Conservation (phyloP, 30 jellyfish, hydroid and myxozoan genomes). For the Chrysaora quinquecirrha region DNA sequence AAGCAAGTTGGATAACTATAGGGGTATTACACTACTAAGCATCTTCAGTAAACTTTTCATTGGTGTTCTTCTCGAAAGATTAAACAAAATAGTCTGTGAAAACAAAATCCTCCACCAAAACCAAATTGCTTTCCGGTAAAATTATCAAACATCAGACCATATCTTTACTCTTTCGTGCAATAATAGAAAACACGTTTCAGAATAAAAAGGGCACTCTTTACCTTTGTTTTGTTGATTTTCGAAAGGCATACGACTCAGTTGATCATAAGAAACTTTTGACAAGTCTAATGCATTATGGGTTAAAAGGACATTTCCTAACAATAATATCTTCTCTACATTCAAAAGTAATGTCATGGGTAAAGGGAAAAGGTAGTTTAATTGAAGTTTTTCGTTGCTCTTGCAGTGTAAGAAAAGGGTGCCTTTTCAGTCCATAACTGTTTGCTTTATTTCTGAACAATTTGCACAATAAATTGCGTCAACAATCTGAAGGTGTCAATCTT, state of each 20-base stretch:
- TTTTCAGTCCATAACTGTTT: slow-evolving; percentile 27
- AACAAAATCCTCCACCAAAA: not conserved
- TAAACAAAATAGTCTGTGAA: no score
- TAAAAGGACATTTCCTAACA: not conserved
- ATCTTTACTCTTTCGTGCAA: slow-evolving; percentile 21
- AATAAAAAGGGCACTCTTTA: not conserved
- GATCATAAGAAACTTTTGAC: not conserved
- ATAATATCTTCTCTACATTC: slow-evolving; percentile 11
- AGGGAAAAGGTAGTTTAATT: slow-evolving; percentile 7
- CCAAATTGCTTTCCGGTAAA: not conserved
- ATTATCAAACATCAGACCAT: no score
- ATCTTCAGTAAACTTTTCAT: not conserved
- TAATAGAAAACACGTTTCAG: not conserved
- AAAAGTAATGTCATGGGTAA: slow-evolving; percentile 19
- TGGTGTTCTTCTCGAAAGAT: not conserved
- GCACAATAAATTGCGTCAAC: not conserved
- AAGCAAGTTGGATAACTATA: slow-evolving; percentile 3
- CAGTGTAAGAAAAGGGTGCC: slow-evolving; percentile 47
- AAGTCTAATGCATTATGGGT: slow-evolving; percentile 1
- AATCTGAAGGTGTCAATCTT: not conserved
- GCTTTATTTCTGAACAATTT: slow-evolving; percentile 37
- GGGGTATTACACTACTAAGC: no score
- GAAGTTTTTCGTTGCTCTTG: slow-evolving; percentile 10
- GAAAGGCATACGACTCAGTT: not conserved
- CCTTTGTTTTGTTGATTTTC: not conserved